These are phyloP conservation scores for Macroramphosus scolopax DNA, from an alignment of 2,797 vertebrate genomes.

Conservation along the genomic window DNA sequence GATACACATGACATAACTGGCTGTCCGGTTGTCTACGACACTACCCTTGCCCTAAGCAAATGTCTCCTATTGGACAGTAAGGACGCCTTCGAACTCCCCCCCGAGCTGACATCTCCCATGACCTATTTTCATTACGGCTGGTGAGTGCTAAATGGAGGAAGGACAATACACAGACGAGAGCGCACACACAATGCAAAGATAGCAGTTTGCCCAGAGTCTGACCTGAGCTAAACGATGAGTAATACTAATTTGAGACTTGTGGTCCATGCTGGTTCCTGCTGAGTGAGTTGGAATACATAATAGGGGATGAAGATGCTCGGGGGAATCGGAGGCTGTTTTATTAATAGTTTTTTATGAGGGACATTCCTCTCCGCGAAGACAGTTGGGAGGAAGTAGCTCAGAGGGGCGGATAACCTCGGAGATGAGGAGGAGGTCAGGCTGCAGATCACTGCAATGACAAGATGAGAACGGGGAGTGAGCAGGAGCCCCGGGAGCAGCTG, in stretches of 20 bases:
- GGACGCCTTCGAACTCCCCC: slow-evolving; percentile 40
- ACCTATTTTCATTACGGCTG: slow-evolving; percentile 69
- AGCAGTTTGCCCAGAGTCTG: slow-evolving; percentile 39
- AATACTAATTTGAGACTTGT: slow-evolving; percentile 33
- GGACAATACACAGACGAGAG: slow-evolving; percentile 52
- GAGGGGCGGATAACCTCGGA: slow-evolving; percentile 19
- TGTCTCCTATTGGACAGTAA: slow-evolving; percentile 58
- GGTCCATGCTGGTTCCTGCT: slow-evolving; percentile 16
- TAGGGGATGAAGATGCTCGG: slow-evolving; percentile 12
- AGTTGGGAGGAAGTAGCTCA: slow-evolving; percentile 26
- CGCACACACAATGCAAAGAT: slow-evolving; percentile 27
- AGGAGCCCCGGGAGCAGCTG: slow-evolving; percentile 20
- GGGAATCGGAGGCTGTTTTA: slow-evolving; percentile 22
- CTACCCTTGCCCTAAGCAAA: slow-evolving; percentile 60
- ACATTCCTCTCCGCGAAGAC: slow-evolving; percentile 11
- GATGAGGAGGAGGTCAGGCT: slow-evolving; percentile 39
- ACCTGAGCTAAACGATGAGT: slow-evolving; percentile 39
- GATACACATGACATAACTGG: slow-evolving; percentile 39
- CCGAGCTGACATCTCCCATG: slow-evolving; percentile 67
- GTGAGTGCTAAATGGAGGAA: slow-evolving; percentile 55
- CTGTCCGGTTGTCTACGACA: slow-evolving; percentile 40
- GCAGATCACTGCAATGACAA: slow-evolving; percentile 18
- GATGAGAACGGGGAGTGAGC: slow-evolving; percentile 21
- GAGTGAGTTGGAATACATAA: slow-evolving; percentile 10
- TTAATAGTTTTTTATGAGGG: slow-evolving; percentile 35